Evolutionary conservation across 2,888 invertebrate genomes (phyloP), one percentile per base, ranked within the genome.

Genomic region (Isoperla grammatica): DNA sequence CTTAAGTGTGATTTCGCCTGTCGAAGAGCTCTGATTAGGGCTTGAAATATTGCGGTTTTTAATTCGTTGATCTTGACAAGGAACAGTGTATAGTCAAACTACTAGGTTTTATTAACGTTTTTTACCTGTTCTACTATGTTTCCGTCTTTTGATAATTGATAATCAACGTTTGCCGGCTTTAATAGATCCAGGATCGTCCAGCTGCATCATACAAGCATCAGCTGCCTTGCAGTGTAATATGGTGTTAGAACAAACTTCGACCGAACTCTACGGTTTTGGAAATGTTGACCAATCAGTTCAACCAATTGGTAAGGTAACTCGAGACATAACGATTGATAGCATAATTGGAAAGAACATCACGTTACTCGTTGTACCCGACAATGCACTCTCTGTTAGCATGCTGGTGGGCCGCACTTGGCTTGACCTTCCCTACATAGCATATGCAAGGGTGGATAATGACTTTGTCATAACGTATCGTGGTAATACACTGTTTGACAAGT

Each of bases 201-300:
- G 49, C 15, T 49, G 49, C 35, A 29, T 29, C 29, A 49, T 49
- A 3, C 49, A 49, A 15, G 49, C 49, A 11, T 29, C 29, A 6
- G 29, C 29, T 6, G 29, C 29, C 29, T 8, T 29, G 8, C 29
- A 29, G 8, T 29, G 49, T n/a, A 29, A 29, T n/a, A 13, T 35
- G 2, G 13, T 29, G 3, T 6, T 49, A 3, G 49, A 49, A 29
- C 3, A 22, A 2, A 12, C 49, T 3, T 13, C 23, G 1, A 15
- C 29, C 23, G 29, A 23, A 29, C 15, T 49, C 6, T 49, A 29
- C 13, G 49, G 29, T 6, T 49, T 49, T 15, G 49, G 49, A n/a
- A 29, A 49, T 9, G 29, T 29, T 4, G 35, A n/a, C 12, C 12
- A 22, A 22, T n/a, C 49, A 4, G 49, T 49, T 12, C 12, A 35